Conservation (phyloP, 2,888 invertebrate genomes). For the Leucophenga montana region DNA sequence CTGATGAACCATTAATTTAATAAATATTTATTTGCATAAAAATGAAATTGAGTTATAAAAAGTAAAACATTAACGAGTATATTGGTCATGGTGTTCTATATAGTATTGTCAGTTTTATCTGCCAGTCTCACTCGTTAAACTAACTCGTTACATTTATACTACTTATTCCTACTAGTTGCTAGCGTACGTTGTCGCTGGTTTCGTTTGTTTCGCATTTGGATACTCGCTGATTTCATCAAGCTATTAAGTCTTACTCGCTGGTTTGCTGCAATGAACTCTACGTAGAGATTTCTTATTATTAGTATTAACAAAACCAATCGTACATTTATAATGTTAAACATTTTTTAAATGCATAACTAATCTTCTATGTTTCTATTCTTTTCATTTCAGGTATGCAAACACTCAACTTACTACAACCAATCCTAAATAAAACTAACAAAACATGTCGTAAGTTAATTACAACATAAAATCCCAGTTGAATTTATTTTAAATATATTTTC, state of each 20-base stretch:
- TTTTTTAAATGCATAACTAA: not conserved
- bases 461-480: not conserved
- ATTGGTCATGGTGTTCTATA: no score
- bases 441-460: slow-evolving; percentile 8
- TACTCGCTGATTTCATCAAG: no score
- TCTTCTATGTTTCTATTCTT: not conserved
- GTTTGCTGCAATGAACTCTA: not conserved
- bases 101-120: no score
- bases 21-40: no score
- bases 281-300: not conserved
- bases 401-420: not conserved
- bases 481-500: not conserved
- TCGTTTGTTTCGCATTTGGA: no score
- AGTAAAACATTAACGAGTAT: no score
- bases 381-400: slow-evolving; percentile 19
- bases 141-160: no score
- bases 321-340: not conserved
- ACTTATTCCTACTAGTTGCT: no score
- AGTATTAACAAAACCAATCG: not conserved
- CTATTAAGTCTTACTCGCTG: no score
- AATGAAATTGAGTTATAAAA: no score
- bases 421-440: not conserved
- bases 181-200: no score
- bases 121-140: no score
- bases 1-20: not conserved